Conservation (phyloP, 2,113 vertebrate genomes). For the Irena cyanogastra region DNA sequence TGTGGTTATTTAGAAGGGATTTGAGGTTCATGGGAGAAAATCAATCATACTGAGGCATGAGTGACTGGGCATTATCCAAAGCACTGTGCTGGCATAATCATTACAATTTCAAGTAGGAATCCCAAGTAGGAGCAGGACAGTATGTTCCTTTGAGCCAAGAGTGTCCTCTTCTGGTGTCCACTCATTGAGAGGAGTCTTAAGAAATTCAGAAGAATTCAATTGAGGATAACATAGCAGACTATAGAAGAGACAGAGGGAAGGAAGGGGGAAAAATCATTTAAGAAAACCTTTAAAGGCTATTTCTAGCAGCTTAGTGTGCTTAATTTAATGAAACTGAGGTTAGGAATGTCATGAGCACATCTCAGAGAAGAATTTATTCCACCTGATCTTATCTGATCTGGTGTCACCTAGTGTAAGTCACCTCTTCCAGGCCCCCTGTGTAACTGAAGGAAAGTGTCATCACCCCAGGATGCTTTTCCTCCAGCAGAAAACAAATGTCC, state of each 20-base stretch:
- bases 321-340: not conserved
- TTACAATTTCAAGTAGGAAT: not conserved
- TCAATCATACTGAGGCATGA: not conserved
- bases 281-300: not conserved
- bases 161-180: not conserved
- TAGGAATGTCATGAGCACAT: not conserved
- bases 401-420: not conserved
- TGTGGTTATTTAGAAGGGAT: not conserved
- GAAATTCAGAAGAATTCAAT: not conserved
- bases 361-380: not conserved
- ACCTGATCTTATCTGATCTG: not conserved
- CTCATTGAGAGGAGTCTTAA: not conserved
- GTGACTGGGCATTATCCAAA: not conserved
- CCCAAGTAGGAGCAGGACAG: not conserved
- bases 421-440: not conserved
- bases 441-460: not conserved
- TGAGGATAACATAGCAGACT: not conserved
- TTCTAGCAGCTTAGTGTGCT: not conserved
- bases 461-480: not conserved
- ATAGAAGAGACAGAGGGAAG: not conserved
- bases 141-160: not conserved
- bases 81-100: not conserved
- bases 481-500: not conserved
- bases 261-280: not conserved
- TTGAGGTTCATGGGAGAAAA: not conserved